Percentiles rank a stretch among this genome's conserved stretches.
These are phyloP conservation scores for Pimpla rufipes DNA, from an alignment of 2,888 invertebrate genomes.

Conservation along the genomic window DNA sequence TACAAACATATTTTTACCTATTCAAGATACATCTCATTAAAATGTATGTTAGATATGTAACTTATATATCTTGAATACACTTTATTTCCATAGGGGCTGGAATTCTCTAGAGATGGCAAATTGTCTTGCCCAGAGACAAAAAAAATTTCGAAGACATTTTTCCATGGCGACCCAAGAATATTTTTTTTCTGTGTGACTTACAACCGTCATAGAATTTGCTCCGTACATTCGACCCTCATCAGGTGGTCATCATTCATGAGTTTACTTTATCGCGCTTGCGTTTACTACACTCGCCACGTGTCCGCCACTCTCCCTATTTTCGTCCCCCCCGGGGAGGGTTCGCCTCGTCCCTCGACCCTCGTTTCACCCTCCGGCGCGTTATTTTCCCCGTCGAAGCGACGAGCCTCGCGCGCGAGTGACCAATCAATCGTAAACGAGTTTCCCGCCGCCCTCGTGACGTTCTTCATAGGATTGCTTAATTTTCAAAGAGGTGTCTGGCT, in stretches of 20 bases:
- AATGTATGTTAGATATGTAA: no score
- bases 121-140: no score
- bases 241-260: constrained; percentile 26
- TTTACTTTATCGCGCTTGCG: constrained; percentile 15
- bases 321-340: background rate
- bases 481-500: constrained; percentile 45
- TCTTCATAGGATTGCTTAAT: constrained; percentile 45
- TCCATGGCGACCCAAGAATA: no score
- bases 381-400: constrained; percentile 16
- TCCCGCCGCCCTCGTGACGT: constrained; percentile 4
- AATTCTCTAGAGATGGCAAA: no score
- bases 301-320: background rate
- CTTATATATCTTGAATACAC: no score
- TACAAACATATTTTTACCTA: no score
- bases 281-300: background rate
- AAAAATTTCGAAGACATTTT: no score
- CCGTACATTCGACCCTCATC: background rate
- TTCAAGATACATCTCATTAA: no score
- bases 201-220: background rate
- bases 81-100: no score
- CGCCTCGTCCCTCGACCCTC: constrained; percentile 27
- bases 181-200: no score
- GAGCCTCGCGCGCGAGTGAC: constrained; percentile 4
- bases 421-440: constrained; percentile 59
- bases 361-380: constrained; percentile 6